These are phyloP conservation scores for Drosophila quadrilineata DNA, from an alignment of 1,140 invertebrate genomes.

Conservation along the genomic window DNA sequence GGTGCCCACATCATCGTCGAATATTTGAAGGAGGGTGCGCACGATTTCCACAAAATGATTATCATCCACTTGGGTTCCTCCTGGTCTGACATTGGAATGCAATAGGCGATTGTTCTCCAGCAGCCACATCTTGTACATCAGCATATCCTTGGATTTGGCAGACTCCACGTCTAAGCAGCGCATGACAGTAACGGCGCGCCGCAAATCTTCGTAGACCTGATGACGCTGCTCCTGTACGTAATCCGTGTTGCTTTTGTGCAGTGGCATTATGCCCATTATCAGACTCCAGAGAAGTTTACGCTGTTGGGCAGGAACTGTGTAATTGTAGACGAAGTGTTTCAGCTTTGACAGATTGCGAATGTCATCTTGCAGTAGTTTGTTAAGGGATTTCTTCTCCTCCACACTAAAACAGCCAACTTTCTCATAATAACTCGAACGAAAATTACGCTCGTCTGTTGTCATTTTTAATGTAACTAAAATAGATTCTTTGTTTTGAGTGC, in stretches of 20 bases:
- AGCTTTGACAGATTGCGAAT: slow-evolving; percentile 91
- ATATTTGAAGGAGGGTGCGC: slow-evolving; percentile 86
- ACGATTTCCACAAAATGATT: slow-evolving; percentile 85
- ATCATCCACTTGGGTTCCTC: slow-evolving; percentile 82
- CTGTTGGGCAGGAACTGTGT: slow-evolving; percentile 91
- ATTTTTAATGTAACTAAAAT: slow-evolving; percentile 52
- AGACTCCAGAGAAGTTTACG: slow-evolving; percentile 93
- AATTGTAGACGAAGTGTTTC: slow-evolving; percentile 91
- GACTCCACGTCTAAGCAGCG: slow-evolving; percentile 82
- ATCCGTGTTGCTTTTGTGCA: slow-evolving; percentile 87
- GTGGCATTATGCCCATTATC: slow-evolving; percentile 86
- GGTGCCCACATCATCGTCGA: slow-evolving; percentile 87
- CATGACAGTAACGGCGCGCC: slow-evolving; percentile 86
- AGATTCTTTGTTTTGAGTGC: neutral
- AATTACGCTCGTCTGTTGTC: slow-evolving; percentile 89
- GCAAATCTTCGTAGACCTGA: slow-evolving; percentile 89
- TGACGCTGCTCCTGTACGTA: slow-evolving; percentile 88
- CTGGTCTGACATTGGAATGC: slow-evolving; percentile 83
- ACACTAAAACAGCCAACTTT: slow-evolving; percentile 93
- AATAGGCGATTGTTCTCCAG: slow-evolving; percentile 86
- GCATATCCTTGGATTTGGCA: slow-evolving; percentile 83
- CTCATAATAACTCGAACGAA: slow-evolving; percentile 93
- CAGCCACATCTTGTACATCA: slow-evolving; percentile 89
- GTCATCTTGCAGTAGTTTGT: slow-evolving; percentile 93
- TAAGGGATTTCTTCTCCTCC: slow-evolving; percentile 95